These are phyloP conservation scores for Acropternis orthonyx DNA, from an alignment of 2,797 vertebrate species.

Conservation along the genomic window DNA sequence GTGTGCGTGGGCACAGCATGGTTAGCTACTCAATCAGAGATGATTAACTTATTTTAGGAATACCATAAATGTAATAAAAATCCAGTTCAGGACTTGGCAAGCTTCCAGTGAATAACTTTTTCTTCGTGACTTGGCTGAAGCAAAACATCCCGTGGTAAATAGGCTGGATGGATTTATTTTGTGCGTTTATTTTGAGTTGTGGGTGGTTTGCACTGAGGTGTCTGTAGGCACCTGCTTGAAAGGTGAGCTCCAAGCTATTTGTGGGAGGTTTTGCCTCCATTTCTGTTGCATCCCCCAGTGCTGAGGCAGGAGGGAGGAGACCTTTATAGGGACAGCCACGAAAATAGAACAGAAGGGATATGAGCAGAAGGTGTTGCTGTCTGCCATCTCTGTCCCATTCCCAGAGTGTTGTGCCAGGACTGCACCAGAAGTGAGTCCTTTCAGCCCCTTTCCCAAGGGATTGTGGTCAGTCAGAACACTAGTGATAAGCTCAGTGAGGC, in stretches of 20 bases:
- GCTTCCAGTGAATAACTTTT: conserved; percentile 45
- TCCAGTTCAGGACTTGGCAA: conserved; percentile 43
- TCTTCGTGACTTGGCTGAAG: conserved; percentile 36
- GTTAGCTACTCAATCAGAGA: conserved; percentile 69
- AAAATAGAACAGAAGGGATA: neutral
- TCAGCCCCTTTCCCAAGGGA: neutral
- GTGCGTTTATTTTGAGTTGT: neutral
- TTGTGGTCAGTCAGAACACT: neutral
- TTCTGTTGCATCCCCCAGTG: neutral
- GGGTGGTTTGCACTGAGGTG: neutral
- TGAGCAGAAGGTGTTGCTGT: neutral
- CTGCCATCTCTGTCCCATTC: neutral
- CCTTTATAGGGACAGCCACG: neutral
- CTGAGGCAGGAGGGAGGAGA: neutral
- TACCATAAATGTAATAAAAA: conserved; percentile 68
- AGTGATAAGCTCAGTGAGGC: neutral
- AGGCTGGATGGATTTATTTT: neutral
- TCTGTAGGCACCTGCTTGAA: neutral
- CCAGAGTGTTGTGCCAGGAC: neutral
- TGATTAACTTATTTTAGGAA: conserved; percentile 73
- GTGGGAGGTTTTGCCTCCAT: neutral
- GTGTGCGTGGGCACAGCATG: conserved; percentile 68
- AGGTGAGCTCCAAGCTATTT: neutral
- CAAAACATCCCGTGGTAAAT: conserved; percentile 12
- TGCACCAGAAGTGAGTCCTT: neutral